These are phyloP conservation scores for Carabus problematicus DNA, from an alignment of 2,888 invertebrate genomes.

Conservation along the genomic window DNA sequence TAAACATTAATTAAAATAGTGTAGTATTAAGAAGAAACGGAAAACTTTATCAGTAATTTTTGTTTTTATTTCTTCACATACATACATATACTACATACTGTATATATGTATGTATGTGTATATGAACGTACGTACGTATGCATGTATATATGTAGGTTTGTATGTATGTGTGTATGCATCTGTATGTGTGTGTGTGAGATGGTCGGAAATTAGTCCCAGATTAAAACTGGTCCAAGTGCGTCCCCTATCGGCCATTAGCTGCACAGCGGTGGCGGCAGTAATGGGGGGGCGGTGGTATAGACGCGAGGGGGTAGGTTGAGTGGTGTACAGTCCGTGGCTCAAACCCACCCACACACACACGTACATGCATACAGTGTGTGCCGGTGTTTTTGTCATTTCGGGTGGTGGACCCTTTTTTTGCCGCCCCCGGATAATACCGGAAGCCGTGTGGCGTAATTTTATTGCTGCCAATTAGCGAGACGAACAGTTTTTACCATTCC, in stretches of 20 bases:
- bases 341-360: constrained; percentile 51
- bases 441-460: constrained; percentile 34
- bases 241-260: constrained; percentile 58
- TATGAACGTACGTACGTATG: background rate
- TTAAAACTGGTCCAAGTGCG: constrained; percentile 56
- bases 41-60: no score
- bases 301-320: background rate
- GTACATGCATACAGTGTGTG: no score
- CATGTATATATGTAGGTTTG: no score
- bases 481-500: constrained; percentile 42
- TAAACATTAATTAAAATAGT: no score
- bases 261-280: background rate
- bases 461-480: constrained; percentile 49
- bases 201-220: constrained; percentile 57
- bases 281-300: no score
- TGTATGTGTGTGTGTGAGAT: background rate
- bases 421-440: constrained; percentile 11
- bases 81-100: background rate
- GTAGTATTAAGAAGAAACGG: no score
- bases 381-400: constrained; percentile 45
- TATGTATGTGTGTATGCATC: no score
- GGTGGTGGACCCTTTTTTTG: constrained; percentile 32
- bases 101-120: background rate
- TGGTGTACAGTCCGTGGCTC: constrained; percentile 54
- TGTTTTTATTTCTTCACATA: background rate